Percentiles rank a stretch among this genome's conserved stretches.
phyloP scores from a whole-genome alignment of 2,888 invertebrate species.

The Dinocampus coccinellae region DNA sequence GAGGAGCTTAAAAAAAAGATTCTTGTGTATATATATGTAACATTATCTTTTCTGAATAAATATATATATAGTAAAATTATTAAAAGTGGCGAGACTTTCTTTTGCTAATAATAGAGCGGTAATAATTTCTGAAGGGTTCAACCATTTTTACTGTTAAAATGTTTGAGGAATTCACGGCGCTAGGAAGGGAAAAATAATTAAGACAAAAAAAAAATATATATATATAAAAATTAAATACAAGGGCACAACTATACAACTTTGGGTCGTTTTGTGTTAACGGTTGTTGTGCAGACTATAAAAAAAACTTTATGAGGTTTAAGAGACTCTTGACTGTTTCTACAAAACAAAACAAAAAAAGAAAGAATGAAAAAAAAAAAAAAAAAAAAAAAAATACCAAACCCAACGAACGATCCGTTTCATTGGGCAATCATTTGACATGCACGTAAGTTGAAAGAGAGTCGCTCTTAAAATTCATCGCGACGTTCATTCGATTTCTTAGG shows the following conservation, averaged over 20 bases:
- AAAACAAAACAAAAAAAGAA: conserved; percentile 12
- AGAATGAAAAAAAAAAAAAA: not conserved
- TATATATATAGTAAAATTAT: conserved; percentile 6
- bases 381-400: not conserved
- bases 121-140: not conserved
- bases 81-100: not conserved
- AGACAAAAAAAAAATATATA: not conserved
- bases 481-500: conserved; percentile 40
- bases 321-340: conserved; percentile 14
- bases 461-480: conserved; percentile 42
- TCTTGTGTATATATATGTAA: not conserved
- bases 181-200: not conserved
- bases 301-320: conserved; percentile 21
- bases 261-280: conserved; percentile 22
- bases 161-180: not conserved
- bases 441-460: not conserved
- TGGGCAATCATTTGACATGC: conserved; percentile 25
- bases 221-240: not conserved
- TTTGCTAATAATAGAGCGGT: conserved; percentile 21
- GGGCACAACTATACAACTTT: not conserved
- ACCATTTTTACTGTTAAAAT: not conserved
- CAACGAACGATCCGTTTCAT: conserved; percentile 15
- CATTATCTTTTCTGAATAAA: not conserved
- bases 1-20: no score
- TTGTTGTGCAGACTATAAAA: conserved; percentile 29